Percentiles rank a stretch among this genome's conserved stretches.
These are phyloP conservation scores for Eidolon helvum DNA, from an alignment of 2,113 vertebrate genomes.

Conservation along the genomic window DNA sequence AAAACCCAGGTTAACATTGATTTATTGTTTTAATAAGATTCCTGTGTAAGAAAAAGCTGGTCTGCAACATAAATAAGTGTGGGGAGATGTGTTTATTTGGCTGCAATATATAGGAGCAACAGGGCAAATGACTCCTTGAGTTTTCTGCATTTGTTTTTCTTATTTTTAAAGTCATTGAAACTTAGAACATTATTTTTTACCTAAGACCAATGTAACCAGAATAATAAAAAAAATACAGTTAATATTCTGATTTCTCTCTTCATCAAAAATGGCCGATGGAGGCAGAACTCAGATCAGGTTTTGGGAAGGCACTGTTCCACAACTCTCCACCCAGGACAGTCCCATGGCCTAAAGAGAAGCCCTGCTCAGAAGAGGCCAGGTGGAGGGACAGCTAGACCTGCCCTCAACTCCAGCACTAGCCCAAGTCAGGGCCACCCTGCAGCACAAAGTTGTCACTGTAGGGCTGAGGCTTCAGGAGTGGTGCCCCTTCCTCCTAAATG, in stretches of 20 bases:
- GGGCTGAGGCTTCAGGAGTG: not conserved
- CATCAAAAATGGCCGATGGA: not conserved
- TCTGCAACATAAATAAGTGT: constrained; percentile 56
- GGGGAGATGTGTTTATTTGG: constrained; percentile 38
- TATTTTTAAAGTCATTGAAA: not conserved
- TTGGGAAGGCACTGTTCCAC: not conserved
- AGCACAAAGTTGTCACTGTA: not conserved
- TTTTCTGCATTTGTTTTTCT: not conserved
- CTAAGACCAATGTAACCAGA: not conserved
- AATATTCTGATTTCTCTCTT: not conserved
- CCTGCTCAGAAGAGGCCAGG: not conserved
- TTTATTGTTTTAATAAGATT: constrained; percentile 82
- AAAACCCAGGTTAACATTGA: constrained; percentile 78
- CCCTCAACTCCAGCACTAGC: too few relatives aligned
- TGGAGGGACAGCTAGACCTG: not conserved
- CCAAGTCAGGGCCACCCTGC: not conserved
- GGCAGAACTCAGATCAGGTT: not conserved
- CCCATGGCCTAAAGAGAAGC: not conserved
- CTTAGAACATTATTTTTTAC: not conserved
- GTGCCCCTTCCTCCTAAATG: not conserved
- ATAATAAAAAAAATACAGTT: not conserved
- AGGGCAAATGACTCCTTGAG: not conserved
- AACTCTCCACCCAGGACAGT: not conserved
- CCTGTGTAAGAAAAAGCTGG: constrained; percentile 64
- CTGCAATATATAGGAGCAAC: not conserved